A percentile compares a stretch with the other conserved stretches of the same genome.
These are phyloP conservation scores for Galerucella pusilla DNA, from an alignment of 2,888 invertebrate genomes.

Conservation along the genomic window DNA sequence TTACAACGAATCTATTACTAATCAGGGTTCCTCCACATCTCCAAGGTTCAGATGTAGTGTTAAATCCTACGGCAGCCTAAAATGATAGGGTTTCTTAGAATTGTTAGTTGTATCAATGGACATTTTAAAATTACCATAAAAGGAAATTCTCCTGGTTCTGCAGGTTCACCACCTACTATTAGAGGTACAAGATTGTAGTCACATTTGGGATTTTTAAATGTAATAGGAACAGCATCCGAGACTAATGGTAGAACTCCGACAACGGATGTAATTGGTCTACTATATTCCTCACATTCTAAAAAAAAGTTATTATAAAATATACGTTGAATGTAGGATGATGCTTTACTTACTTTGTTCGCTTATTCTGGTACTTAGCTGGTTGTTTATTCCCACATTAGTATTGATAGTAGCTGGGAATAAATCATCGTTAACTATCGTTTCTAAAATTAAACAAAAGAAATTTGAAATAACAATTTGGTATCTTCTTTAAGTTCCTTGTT, in stretches of 20 bases:
- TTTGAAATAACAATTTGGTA: too few relatives aligned
- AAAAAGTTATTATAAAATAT: constrained; percentile 19
- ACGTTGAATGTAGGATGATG: background rate
- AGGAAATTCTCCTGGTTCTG: constrained; percentile 70
- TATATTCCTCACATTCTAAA: constrained; percentile 72
- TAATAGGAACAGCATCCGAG: constrained; percentile 65
- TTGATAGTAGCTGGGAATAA: background rate
- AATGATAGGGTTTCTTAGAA: constrained; percentile 41
- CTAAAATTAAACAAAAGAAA: constrained; percentile 11
- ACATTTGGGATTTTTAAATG: constrained; percentile 67
- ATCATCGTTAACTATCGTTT: constrained; percentile 14
- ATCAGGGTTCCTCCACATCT: constrained; percentile 71
- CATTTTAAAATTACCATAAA: constrained; percentile 68
- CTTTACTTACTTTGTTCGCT: constrained; percentile 58
- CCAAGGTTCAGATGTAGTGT: constrained; percentile 58
- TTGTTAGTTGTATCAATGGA: background rate
- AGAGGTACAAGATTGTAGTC: constrained; percentile 67
- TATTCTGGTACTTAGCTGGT: constrained; percentile 43
- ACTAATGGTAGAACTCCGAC: constrained; percentile 69
- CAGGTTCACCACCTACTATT: constrained; percentile 70
- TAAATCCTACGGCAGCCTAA: constrained; percentile 64
- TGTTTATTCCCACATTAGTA: background rate
- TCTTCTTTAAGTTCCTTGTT: too few relatives aligned
- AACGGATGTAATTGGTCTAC: constrained; percentile 64
- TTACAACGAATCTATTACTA: constrained; percentile 67